These are phyloP conservation scores for Mesodorylaimus sp. DNA, from an alignment of 2,888 invertebrate genomes.

Conservation along the genomic window DNA sequence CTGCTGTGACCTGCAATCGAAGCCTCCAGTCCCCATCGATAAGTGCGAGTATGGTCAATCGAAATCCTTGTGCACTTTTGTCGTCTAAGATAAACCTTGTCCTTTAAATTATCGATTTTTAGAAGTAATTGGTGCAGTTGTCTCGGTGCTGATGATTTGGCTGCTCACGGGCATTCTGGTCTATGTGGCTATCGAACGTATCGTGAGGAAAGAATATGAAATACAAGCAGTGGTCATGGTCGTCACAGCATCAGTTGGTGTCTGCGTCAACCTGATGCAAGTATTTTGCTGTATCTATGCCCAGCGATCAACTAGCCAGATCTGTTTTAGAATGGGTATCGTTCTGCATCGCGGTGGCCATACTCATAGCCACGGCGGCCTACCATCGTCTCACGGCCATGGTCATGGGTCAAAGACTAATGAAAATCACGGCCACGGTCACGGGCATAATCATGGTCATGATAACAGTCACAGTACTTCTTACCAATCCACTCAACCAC, in stretches of 20 bases:
- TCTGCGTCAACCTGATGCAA: conserved; percentile 81
- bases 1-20: no score
- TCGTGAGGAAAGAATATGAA: conserved; percentile 60
- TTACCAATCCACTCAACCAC: no score
- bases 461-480: no score
- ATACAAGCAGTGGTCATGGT: conserved; percentile 60
- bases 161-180: conserved; percentile 86
- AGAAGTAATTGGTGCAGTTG: conserved; percentile 83
- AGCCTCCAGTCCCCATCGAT: no score
- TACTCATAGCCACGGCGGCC: conserved; percentile 48
- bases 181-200: conserved; percentile 70
- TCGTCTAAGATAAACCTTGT: no score
- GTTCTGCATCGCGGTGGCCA: conserved; percentile 60
- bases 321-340: conserved; percentile 61
- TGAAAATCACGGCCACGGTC: conserved; percentile 13
- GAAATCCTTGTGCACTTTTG: no score
- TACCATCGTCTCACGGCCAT: no score
- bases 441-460: conserved; percentile 16
- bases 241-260: conserved; percentile 78
- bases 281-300: conserved; percentile 32
- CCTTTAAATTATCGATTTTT: conserved; percentile 13
- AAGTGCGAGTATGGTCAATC: no score
- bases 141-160: conserved; percentile 91
- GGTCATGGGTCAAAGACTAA: conserved; percentile 35
- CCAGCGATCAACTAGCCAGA: background rate